phyloP scores from a whole-genome alignment of 2,888 invertebrate genomes.

The Sceliomorpha sp. region DNA sequence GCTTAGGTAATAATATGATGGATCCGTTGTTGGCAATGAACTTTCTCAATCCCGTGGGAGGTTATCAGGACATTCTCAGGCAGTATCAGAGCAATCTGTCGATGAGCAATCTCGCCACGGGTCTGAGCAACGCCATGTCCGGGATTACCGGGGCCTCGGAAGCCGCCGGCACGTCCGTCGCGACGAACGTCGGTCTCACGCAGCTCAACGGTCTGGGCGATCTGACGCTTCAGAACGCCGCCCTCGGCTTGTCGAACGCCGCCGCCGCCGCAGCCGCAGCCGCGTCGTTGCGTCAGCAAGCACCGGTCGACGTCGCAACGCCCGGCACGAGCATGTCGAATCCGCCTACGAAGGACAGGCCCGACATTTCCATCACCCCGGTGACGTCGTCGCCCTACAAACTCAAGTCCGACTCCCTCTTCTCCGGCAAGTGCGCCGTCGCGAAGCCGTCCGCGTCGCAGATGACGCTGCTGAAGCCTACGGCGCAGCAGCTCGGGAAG shows the following conservation, averaged over 20 bases:
- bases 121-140: conserved; percentile 56
- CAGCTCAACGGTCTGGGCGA: conserved; percentile 58
- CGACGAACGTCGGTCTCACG: conserved; percentile 45
- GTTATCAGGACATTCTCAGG: conserved; percentile 70
- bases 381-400: conserved; percentile 56
- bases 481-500: conserved; percentile 57
- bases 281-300: conserved; percentile 4
- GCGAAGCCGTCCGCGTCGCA: conserved; percentile 60
- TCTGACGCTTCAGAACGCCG: conserved; percentile 65
- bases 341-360: conserved; percentile 79
- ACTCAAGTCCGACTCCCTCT: conserved; percentile 50
- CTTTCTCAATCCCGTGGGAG: conserved; percentile 72
- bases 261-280: conserved; percentile 41
- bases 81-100: conserved; percentile 73
- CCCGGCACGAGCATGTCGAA: conserved; percentile 66
- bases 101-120: conserved; percentile 61
- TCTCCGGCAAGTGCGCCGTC: conserved; percentile 2
- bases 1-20: conserved; percentile 63
- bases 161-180: conserved; percentile 43
- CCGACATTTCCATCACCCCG: conserved; percentile 81
- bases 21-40: conserved; percentile 70
- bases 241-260: conserved; percentile 62
- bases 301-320: conserved; percentile 60
- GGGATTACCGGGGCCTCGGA: conserved; percentile 60
- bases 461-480: conserved; percentile 70